Percentiles rank a stretch among this genome's conserved stretches.
Conservation (phyloP, 2,797 vertebrate genomes). For the Amphiprion clarkii region DNA sequence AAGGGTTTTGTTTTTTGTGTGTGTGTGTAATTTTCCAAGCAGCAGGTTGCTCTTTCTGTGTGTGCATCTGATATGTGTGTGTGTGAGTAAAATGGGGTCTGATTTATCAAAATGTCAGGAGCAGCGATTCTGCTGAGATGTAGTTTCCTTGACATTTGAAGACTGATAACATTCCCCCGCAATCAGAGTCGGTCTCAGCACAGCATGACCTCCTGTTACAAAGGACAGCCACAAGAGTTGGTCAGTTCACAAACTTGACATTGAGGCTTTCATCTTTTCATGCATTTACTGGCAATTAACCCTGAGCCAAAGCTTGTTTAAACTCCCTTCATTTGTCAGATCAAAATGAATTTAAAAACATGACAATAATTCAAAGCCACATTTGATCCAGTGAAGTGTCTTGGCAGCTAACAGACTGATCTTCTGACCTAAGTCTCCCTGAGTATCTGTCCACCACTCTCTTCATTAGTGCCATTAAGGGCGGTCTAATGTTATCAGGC, state of each 20-base stretch:
- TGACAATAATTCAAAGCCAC: slow-evolving; percentile 5
- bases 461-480: slow-evolving; percentile 82
- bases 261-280: neutral
- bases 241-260: slow-evolving; percentile 43
- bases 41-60: slow-evolving; percentile 57
- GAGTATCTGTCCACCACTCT: slow-evolving; percentile 68
- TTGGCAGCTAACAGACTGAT: slow-evolving; percentile 42
- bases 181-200: slow-evolving; percentile 41
- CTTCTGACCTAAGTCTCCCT: slow-evolving; percentile 45
- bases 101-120: slow-evolving; percentile 68
- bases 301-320: neutral
- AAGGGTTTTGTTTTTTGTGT: slow-evolving; percentile 6
- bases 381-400: slow-evolving; percentile 21
- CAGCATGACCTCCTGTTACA: slow-evolving; percentile 47
- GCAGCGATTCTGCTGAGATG: slow-evolving; percentile 59
- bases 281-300: slow-evolving; percentile 22
- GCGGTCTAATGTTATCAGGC: slow-evolving; percentile 75
- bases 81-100: slow-evolving; percentile 44
- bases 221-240: slow-evolving; percentile 46
- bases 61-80: slow-evolving; percentile 13
- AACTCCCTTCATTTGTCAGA: neutral
- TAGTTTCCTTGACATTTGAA: slow-evolving; percentile 70
- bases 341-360: neutral
- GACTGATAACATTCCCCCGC: slow-evolving; percentile 49
- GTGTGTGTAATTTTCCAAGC: slow-evolving; percentile 29